These are phyloP conservation scores for Hemicrepidius hirtus DNA, from an alignment of 2,888 invertebrate genomes.

Conservation along the genomic window DNA sequence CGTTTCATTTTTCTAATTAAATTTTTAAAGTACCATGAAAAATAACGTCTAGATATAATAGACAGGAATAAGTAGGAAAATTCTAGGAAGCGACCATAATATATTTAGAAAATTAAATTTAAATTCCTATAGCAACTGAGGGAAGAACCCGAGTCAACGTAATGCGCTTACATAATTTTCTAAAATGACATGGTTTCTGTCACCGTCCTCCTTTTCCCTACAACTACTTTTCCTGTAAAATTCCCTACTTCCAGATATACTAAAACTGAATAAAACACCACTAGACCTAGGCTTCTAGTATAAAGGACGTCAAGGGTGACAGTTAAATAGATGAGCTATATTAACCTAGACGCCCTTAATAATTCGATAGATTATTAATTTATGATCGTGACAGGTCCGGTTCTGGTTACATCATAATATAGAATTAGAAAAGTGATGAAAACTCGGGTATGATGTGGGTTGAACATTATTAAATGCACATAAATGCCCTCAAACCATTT, in stretches of 20 bases:
- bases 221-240: background rate
- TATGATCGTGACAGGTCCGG: too few relatives aligned
- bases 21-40: background rate
- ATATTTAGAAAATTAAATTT: conserved; percentile 37
- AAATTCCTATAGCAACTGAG: conserved; percentile 13
- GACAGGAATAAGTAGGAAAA: conserved; percentile 5
- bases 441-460: too few relatives aligned
- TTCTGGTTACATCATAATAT: too few relatives aligned
- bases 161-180: conserved; percentile 33
- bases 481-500: too few relatives aligned
- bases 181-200: conserved; percentile 17
- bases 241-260: too few relatives aligned
- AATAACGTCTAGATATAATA: background rate
- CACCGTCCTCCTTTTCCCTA: conserved; percentile 5
- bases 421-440: too few relatives aligned
- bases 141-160: conserved; percentile 14
- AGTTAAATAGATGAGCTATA: background rate
- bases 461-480: too few relatives aligned
- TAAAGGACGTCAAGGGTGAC: background rate
- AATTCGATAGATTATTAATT: background rate
- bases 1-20: conserved; percentile 2
- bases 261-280: too few relatives aligned
- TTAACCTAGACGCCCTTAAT: background rate
- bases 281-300: too few relatives aligned
- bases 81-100: conserved; percentile 6